Evolutionary conservation across 2,888 invertebrate genomes (phyloP), one percentile per base, ranked within the genome.

Genomic region (Xylocampa areola): DNA sequence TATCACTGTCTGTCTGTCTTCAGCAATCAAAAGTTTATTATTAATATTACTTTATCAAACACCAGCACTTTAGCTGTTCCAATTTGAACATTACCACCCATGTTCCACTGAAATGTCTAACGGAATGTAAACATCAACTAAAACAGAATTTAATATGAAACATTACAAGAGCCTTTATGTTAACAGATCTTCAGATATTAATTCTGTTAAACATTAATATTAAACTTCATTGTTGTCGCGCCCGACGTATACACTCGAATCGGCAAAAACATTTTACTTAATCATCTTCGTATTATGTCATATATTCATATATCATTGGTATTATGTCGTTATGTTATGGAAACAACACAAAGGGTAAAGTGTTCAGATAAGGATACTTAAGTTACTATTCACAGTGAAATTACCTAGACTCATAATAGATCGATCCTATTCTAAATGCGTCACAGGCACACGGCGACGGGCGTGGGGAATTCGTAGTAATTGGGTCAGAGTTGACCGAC

Each of bases 401-500:
- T 45, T 23, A 32, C 13, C 23, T 7, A 23, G 35, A 60, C 25
- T 45, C 14, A 10, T 53, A 45, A 60, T 47, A 52, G 35, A 51
- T 49, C 25, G 29, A 8, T 45, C 35, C 39, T 66, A 51, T 58
- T 68, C 70, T 65, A 60, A 69, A 69, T 59, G 58, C 68, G 79
- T 77, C 78, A 59, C 73, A 52, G 68, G 65, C 75, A 62, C 60
- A 71, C 67, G 48, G 59, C 62, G 65, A 65, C 71, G 37, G 45
- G 57, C 60, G 62, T 45, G 44, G 62, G 60, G 77, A 73, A 71
- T 76, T 70, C 48, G 36, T 40, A 53, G 72, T 77, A 84, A 84
- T 83, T 81, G 60, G 83, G 84, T 80, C 84, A 81, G 67, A 76
- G 64, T 74, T 75, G 82, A 75, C 71, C 74, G 69, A 78, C 73